Conservation (phyloP, 2,888 invertebrate species). For the Caenorhabditis virilis region DNA sequence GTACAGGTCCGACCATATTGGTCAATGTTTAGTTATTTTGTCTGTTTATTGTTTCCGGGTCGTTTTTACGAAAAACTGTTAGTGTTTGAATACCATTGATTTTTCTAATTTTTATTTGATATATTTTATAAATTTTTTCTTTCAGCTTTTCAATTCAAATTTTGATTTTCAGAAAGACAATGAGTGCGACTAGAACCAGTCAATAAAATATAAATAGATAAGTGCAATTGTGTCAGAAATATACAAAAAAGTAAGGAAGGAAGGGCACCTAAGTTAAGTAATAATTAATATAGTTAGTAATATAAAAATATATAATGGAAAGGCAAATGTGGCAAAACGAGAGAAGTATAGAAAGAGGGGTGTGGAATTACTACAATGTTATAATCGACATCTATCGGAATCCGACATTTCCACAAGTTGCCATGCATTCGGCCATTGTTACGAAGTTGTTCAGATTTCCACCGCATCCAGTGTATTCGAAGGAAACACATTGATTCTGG, state of each 20-base stretch:
- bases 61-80: not conserved
- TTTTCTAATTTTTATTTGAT: not conserved
- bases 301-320: constrained; percentile 12
- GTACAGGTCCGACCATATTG: not conserved
- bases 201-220: not conserved
- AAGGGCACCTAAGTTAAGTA: too few relatives aligned
- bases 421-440: constrained; percentile 61
- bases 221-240: not conserved
- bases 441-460: constrained; percentile 68
- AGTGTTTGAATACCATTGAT: not conserved
- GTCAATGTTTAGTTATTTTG: not conserved
- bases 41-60: not conserved
- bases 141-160: not conserved
- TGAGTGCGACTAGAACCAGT: not conserved
- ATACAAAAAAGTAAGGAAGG: constrained; percentile 1
- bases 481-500: constrained; percentile 64
- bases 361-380: too few relatives aligned
- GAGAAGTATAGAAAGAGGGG: constrained; percentile 16
- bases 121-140: too few relatives aligned
- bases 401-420: constrained; percentile 64
- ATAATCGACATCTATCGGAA: too few relatives aligned
- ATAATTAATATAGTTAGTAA: too few relatives aligned
- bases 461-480: constrained; percentile 67
- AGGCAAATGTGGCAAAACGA: constrained; percentile 26
- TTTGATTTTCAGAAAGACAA: not conserved